phyloP scores from a whole-genome alignment of 2,888 invertebrate genomes.

The Campaea margaritaria region DNA sequence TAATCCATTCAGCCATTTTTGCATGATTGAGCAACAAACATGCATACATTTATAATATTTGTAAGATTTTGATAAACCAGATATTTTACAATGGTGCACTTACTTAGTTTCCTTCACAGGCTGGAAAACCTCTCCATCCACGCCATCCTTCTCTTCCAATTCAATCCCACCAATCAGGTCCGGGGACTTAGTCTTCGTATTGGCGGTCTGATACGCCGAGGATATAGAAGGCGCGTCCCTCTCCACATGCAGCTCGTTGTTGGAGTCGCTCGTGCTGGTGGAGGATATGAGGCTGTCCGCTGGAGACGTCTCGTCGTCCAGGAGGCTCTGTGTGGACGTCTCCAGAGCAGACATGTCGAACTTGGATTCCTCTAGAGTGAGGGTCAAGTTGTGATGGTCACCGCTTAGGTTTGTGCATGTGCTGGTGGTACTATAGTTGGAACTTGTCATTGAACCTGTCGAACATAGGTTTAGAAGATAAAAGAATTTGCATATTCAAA shows the following conservation, averaged over 20 bases:
- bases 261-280: conserved; percentile 87
- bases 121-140: conserved; percentile 68
- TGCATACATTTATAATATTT: too few relatives aligned
- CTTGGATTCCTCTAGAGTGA: conserved; percentile 89
- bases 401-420: conserved; percentile 80
- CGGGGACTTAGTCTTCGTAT: conserved; percentile 83
- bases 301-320: conserved; percentile 94
- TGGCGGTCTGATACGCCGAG: conserved; percentile 80
- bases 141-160: conserved; percentile 58
- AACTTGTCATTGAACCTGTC: conserved; percentile 81
- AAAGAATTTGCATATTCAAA: neutral
- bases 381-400: conserved; percentile 83
- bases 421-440: conserved; percentile 81
- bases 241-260: conserved; percentile 81
- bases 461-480: conserved; percentile 8
- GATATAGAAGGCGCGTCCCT: conserved; percentile 76
- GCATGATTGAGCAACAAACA: too few relatives aligned
- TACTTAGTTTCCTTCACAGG: conserved; percentile 69
- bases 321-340: conserved; percentile 87
- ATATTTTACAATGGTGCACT: conserved; percentile 34
- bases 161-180: conserved; percentile 53
- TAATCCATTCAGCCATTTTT: too few relatives aligned
- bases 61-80: too few relatives aligned
- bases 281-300: conserved; percentile 90
- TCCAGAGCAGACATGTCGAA: conserved; percentile 90